Evolutionary conservation across 2,888 invertebrate genomes (phyloP).

Genomic region (Sphaerophoria taeniata): DNA sequence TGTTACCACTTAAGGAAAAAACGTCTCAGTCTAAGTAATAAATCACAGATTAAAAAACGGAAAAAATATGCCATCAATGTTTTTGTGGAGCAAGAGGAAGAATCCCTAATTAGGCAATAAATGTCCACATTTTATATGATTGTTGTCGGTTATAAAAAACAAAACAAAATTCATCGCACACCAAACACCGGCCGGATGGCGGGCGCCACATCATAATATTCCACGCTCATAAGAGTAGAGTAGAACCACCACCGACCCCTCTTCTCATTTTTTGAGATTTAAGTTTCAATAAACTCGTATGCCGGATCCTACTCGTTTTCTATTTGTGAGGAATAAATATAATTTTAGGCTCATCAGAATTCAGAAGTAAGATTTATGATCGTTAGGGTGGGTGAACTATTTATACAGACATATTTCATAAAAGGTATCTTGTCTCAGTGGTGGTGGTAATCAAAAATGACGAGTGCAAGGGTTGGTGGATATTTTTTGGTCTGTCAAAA

Average conservation of each 20-base stretch:
- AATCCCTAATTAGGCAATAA: slow-evolving; percentile 70
- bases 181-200: slow-evolving; percentile 66
- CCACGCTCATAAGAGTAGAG: too few species aligned
- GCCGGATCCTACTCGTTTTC: background rate
- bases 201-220: slow-evolving; percentile 50
- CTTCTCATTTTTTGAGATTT: slow-evolving; percentile 29
- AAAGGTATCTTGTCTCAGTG: slow-evolving; percentile 5
- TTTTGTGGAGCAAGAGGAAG: slow-evolving; percentile 32
- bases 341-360: slow-evolving; percentile 2
- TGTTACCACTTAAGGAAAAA: slow-evolving; percentile 28
- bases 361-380: slow-evolving; percentile 27
- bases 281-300: slow-evolving; percentile 24
- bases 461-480: too few species aligned
- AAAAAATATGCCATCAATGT: slow-evolving; percentile 13
- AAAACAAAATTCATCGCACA: slow-evolving; percentile 21
- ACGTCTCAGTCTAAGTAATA: slow-evolving; percentile 48
- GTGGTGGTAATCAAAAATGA: too few species aligned
- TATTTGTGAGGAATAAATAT: slow-evolving; percentile 2
- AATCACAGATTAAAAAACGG: slow-evolving; percentile 58
- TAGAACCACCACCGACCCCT: background rate
- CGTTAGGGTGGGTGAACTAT: slow-evolving; percentile 29
- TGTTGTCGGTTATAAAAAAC: slow-evolving; percentile 19
- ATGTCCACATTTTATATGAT: slow-evolving; percentile 64
- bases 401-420: slow-evolving; percentile 35
- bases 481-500: too few species aligned